Percentiles rank a stretch among this genome's conserved stretches.
These are phyloP conservation scores for Hemitrygon akajei DNA, from an alignment of 2,797 vertebrate genomes.

Conservation along the genomic window DNA sequence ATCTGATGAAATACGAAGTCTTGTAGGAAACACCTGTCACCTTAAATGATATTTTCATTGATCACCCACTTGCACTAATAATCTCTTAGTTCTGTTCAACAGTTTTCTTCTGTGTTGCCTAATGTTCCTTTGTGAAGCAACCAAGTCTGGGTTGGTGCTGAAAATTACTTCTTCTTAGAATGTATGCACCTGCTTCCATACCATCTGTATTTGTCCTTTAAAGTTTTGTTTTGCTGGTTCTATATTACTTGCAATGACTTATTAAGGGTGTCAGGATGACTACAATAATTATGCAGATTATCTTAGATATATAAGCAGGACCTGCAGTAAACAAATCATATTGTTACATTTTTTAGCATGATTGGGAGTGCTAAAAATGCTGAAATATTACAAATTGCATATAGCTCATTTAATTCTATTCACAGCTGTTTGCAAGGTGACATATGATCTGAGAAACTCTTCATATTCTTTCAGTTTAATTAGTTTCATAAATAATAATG, in stretches of 20 bases:
- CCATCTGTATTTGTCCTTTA: not conserved
- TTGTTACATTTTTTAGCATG: not conserved
- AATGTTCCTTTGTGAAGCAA: not conserved
- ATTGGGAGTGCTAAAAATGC: not conserved
- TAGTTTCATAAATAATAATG: slow-evolving; percentile 23
- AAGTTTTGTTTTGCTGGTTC: not conserved
- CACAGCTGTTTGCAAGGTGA: not conserved
- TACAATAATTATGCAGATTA: too few relatives aligned
- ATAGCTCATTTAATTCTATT: slow-evolving; percentile 12
- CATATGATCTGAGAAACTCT: not conserved
- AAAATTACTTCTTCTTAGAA: not conserved
- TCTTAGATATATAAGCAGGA: not conserved
- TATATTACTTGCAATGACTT: not conserved
- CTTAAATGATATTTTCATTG: not conserved
- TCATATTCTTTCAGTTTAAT: slow-evolving; percentile 21
- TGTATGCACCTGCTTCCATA: not conserved
- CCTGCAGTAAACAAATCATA: slow-evolving; percentile 15
- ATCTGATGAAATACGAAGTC: not conserved
- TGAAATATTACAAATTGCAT: not conserved
- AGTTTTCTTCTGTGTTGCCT: not conserved
- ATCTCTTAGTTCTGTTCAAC: not conserved
- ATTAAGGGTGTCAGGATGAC: slow-evolving; percentile 7
- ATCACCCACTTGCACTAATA: not conserved
- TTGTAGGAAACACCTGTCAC: not conserved
- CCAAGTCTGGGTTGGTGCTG: not conserved